A percentile compares a stretch with the other conserved stretches of the same genome.
Conservation (phyloP, 2,888 invertebrate genomes). For the Caenorhabditis drosophilae region DNA sequence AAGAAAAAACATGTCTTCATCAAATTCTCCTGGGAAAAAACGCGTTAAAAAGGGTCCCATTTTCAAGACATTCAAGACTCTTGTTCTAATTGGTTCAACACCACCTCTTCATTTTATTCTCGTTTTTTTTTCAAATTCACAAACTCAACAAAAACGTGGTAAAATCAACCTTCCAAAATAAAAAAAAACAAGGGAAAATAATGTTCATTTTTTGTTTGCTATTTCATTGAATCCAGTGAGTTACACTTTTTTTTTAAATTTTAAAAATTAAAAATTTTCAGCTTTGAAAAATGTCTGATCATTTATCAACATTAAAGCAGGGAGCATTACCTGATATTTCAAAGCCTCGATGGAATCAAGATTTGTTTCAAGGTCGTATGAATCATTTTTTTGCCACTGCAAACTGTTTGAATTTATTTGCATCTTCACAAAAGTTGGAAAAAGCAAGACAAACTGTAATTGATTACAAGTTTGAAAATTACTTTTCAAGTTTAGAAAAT, state of each 20-base stretch:
- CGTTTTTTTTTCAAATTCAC: too few species aligned
- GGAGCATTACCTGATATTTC: conserved; percentile 38
- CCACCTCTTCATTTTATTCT: too few species aligned
- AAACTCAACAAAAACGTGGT: too few species aligned
- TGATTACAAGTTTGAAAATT: not conserved
- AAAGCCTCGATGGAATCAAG: conserved; percentile 85
- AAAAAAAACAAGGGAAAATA: too few species aligned
- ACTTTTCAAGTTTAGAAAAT: too few species aligned
- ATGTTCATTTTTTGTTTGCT: conserved; percentile 1
- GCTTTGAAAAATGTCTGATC: conserved; percentile 3
- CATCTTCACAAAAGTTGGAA: conserved; percentile 78
- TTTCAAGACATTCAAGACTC: too few species aligned
- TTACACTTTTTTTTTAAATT: too few species aligned
- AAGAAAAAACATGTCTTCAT: too few species aligned
- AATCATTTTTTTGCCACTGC: conserved; percentile 87
- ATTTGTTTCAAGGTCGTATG: conserved; percentile 74
- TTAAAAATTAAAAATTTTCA: not conserved
- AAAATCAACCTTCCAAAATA: too few species aligned
- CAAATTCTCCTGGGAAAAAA: too few species aligned
- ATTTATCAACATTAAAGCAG: conserved; percentile 27
- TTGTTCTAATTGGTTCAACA: too few species aligned
- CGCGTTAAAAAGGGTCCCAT: too few species aligned
- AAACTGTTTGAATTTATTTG: conserved; percentile 88
- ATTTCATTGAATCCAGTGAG: not conserved
- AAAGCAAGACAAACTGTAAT: conserved; percentile 72